Base-by-base conservation (phyloP, 2,888 invertebrate species). In the Philaethria dido region DNA sequence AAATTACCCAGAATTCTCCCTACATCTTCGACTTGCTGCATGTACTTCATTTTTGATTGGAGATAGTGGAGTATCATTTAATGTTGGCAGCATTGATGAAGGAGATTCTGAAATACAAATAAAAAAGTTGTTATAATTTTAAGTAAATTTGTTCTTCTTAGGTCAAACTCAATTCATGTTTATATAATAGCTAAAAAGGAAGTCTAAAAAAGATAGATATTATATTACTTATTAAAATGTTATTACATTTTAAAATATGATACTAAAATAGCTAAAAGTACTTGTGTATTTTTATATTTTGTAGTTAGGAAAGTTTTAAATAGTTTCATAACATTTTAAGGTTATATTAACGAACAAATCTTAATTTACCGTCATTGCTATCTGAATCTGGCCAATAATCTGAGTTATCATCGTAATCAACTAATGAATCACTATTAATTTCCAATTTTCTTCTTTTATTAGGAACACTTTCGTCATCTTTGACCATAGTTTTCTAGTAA, bases 61-160 rank as follows among this genome's bases (percentile, higher is more conserved):
- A n/a, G 94, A 93, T 25, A 93, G 80, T 9, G 94, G 93, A 78
- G 94, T 90, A 73, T 94, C 94, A 62, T 89, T 92, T 78, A 94
- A 81, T 52, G 93, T 89, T 16, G 93, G 92, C 61, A 94, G 86
- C 76, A 94, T 93, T 67, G 94, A 94, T 1, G 94, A 94, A 59
- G 94, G 95, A 66, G 94, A 95, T 79, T 95, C 95, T 94, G 85
- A 22, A 57, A 57, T 9, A 20, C 5, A 11, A 57, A n/a, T 14
- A 16, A 14, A 57, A 22, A 42, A n/a, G 2, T 22, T n/a, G 1
- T 22, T 9, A 29, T 11, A n/a, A 25, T n/a, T 25, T 13, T 13
- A 13, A 6, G 13, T 13, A 39, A 39, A 3, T 8, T 8, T 6
- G 6, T 33, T 33, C n/a, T n/a, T n/a, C n/a, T 3, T 8, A 33